Base-by-base conservation (phyloP, 2,888 invertebrate species). In the Synergus umbraculus region DNA sequence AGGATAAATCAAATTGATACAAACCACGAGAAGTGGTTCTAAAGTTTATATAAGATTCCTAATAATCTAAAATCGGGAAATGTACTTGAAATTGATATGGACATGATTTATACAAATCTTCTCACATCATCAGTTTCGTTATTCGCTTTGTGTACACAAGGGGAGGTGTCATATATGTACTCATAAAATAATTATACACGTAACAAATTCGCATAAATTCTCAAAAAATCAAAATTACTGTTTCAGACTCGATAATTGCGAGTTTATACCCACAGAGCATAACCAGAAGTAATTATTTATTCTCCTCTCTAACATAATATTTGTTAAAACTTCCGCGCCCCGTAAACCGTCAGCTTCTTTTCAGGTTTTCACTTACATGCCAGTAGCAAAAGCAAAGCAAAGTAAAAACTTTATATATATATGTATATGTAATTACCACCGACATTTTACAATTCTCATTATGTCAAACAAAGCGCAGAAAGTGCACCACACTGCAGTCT, bases 401-500 rank as follows among this genome's bases (percentile, higher is more conserved):
- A 43, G n/a, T n/a, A 37, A 49, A 49, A 69, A 29, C 15, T 37
- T 46, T 69, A n/a, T 8, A 46, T 29, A 49, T 49, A 69, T 37
- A 15, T 49, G 37, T 29, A 49, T 49, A 69, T 49, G 15, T 49
- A 49, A 69, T 69, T 69, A 69, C 29, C 49, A 49, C 37, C 4
- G 49, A 69, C 69, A 37, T 69, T 69, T 69, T 69, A 49, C 49
- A 69, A 69, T 69, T 69, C 69, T 69, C 49, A 69, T 69, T 69
- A 69, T 69, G 69, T 69, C 69, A 37, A 69, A 37, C 29, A 69
- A 49, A 49, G 37, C 5, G 29, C 46, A 69, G 49, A 43, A 66
- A 43, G 18, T 37, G 12, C 44, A 43, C 8, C 66, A 44, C 12
- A 18, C 12, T 12, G 44, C 66, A 66, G 44, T 10, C 18, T 18